phyloP scores from a whole-genome alignment of 2,113 vertebrate genomes.

The Sarotherodon lohbergeri region DNA sequence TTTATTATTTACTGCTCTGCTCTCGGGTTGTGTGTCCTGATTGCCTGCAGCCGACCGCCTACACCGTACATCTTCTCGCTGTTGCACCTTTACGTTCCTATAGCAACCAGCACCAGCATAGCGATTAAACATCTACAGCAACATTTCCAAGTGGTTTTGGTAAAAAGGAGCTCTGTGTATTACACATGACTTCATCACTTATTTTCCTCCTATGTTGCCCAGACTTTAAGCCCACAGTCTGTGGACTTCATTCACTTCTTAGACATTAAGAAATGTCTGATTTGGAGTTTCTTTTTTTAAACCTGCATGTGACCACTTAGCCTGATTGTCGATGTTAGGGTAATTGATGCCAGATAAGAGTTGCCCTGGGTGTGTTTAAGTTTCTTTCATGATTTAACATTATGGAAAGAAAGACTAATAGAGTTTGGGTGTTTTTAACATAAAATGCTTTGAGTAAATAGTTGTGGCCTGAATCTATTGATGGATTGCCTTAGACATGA shows the following conservation, averaged over 20 bases:
- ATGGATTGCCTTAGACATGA: neutral
- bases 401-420: neutral
- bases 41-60: conserved; percentile 48
- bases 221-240: neutral
- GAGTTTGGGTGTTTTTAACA: neutral
- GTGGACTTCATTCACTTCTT: neutral
- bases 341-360: neutral
- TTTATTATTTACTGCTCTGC: conserved; percentile 24
- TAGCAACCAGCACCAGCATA: conserved; percentile 52
- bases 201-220: conserved; percentile 21
- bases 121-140: conserved; percentile 46
- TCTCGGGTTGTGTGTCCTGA: conserved; percentile 51
- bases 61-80: conserved; percentile 37
- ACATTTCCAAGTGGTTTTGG: conserved; percentile 34
- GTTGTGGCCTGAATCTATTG: neutral
- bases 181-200: conserved; percentile 33
- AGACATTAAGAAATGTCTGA: neutral
- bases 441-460: neutral
- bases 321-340: neutral
- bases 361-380: neutral
- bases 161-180: conserved; percentile 27
- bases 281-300: neutral
- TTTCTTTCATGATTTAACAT: neutral
- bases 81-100: conserved; percentile 59
- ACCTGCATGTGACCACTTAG: neutral